Evolutionary conservation across 2,888 invertebrate genomes (phyloP), one percentile per base, ranked within the genome.

Genomic region (Drosophila lutescens): DNA sequence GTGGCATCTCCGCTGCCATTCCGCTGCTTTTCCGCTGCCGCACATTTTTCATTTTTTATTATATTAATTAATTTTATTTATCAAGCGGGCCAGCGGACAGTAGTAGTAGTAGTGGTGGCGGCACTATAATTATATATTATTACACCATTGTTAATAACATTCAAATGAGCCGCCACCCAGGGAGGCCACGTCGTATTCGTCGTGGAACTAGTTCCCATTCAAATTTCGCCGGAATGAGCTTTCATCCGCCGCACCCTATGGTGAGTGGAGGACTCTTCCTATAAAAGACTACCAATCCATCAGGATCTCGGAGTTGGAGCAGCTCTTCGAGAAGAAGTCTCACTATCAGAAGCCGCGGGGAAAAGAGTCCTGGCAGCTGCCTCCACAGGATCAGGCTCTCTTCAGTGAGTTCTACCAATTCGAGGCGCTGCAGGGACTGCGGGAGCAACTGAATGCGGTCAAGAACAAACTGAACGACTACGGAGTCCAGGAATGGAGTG

Each of bases 401-500:
- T 91, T 90, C 46, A 61, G 75, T 2, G 91, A 91, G 54, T 89
- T 85, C 53, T 90, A 91, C 93, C 86, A 91, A 61, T 89, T 93
- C 12, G 89, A 92, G 0, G 79, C 91, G 43, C 88, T 95, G 38
- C 93, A 94, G 86, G 61, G 79, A 1, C 89, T 95, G 79, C 98
- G 98, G 91, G 90, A 89, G 1, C 92, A 95, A 38, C 91, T 98
- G 56, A 98, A 98, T 90, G 89, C 91, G 2, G 94, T 95, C 0
- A 98, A 98, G 90, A 95, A 95, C 79, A 94, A 95, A 76, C 92
- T 98, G 51, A 97, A 96, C 89, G 94, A 96, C 88, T 96, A 95
- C 79, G 94, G 95, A 76, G 94, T 97, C 49, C 93, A 94, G 46
- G 93, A 94, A 69, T 99, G 99, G 99, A 96, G 97, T 74, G 91